phyloP scores from a whole-genome alignment of 2,888 invertebrate genomes.

The Acrobasis consociella region DNA sequence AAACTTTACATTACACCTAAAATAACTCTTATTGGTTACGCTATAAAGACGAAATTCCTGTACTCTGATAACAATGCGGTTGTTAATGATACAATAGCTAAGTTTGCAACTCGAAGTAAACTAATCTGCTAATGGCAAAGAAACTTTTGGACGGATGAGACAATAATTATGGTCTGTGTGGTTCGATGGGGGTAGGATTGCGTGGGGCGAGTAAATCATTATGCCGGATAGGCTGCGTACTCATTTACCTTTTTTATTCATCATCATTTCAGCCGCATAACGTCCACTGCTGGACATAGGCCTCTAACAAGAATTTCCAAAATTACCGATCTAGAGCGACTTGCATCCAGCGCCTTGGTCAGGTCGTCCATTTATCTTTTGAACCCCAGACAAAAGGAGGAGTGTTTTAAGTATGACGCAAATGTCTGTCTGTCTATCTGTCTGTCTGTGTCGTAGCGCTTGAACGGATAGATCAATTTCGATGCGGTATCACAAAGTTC shows the following conservation, averaged over 20 bases:
- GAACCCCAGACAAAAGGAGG: too few relatives aligned
- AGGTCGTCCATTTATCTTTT: too few relatives aligned
- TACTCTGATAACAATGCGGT: constrained; percentile 18
- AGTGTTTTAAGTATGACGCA: too few relatives aligned
- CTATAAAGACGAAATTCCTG: neutral
- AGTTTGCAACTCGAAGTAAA: constrained; percentile 42
- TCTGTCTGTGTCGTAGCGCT: too few relatives aligned
- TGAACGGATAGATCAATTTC: too few relatives aligned
- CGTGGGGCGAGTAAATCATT: constrained; percentile 20
- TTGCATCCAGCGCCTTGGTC: too few relatives aligned
- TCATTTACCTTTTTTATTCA: neutral
- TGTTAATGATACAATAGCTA: constrained; percentile 20
- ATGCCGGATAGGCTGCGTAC: constrained; percentile 9
- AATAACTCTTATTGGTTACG: neutral
- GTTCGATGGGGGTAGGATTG: constrained; percentile 29
- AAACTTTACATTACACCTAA: constrained; percentile 26
- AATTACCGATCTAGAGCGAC: too few relatives aligned
- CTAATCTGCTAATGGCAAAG: constrained; percentile 69
- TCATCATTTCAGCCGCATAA: too few relatives aligned
- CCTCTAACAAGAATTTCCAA: too few relatives aligned
- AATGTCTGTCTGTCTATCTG: too few relatives aligned
- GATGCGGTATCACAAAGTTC: too few relatives aligned
- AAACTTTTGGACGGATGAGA: constrained; percentile 50
- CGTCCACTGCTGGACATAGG: too few relatives aligned
- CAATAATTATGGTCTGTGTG: constrained; percentile 43